Base-by-base conservation (phyloP, 2,113 vertebrate genomes). In the Xiphorhynchus elegans region DNA sequence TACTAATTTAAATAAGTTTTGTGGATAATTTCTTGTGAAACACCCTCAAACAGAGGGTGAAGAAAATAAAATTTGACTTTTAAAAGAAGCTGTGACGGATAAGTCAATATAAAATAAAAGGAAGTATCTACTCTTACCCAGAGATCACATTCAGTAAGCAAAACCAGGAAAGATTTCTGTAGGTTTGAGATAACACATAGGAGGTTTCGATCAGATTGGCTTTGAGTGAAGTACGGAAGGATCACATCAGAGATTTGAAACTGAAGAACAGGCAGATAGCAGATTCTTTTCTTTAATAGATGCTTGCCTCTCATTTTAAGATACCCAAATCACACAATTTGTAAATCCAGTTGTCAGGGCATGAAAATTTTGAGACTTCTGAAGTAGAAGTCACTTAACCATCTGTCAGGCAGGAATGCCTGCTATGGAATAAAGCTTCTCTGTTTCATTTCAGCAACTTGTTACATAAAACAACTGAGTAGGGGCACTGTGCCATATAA, bases 311-410 rank as follows among this genome's bases (percentile, higher is more conserved):
- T 84, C 26, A 64, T 83, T 83, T 88, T 60, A 81, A 83, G 73
- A 62, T 63, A 69, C 12, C 13, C 29, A 85, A 60, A 64, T 75
- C 70, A 64, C 29, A 39, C 14, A 29, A 52, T 90, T 96, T 79
- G 25, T 82, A 86, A 91, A 84, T 77, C 80, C 76, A 73, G 75
- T 85, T 82, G 62, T 86, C 50, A 59, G 63, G 18, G 76, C 50
- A 91, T 39, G 50, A 91, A 95, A 75, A 69, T 10, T 21, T 73
- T 55, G 44, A 96, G 67, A 39, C 39, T 91, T 70, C 33, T 59
- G 59, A 85, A 87, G 62, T 88, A 86, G 83, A 89, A 91, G 53
- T 84, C 72, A 84, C 66, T 92, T 85, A 89, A 53, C 85, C 78
- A 92, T 90, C 83, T 93, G 84, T 60, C 42, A 95, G 79, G 17